Evolutionary conservation across 2,888 invertebrate genomes (phyloP).

Genomic region (Polydesmus complanatus): DNA sequence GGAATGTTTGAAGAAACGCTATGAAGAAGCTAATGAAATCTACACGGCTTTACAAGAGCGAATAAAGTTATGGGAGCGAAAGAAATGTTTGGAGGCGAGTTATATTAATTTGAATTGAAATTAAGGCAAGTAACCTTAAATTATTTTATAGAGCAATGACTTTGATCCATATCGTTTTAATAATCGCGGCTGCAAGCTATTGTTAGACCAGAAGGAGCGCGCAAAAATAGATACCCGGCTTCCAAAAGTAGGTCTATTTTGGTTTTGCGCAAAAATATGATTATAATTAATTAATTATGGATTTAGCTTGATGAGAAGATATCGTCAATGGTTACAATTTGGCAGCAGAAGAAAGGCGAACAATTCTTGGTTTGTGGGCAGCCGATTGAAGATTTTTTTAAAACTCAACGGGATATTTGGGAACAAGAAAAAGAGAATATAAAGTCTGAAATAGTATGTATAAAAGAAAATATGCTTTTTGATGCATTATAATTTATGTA

Average conservation of each 20-base stretch:
- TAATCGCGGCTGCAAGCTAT: constrained; percentile 4
- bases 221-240: background rate
- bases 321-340: background rate
- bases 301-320: background rate
- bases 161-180: background rate
- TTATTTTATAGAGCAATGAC: background rate
- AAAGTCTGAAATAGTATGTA: background rate
- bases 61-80: background rate
- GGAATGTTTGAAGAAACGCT: background rate
- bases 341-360: background rate
- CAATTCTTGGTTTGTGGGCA: background rate
- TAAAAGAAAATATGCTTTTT: background rate
- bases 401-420: background rate
- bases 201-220: constrained; percentile 6
- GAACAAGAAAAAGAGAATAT: constrained; percentile 7
- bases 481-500: background rate
- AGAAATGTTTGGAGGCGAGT: background rate
- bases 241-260: constrained; percentile 4
- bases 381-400: background rate
- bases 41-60: background rate
- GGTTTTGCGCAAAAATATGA: background rate
- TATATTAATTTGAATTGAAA: background rate
- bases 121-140: background rate
- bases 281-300: background rate
- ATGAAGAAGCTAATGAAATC: background rate